phyloP scores from a whole-genome alignment of 2,113 vertebrate species.

The Dicrurus megarhynchus region DNA sequence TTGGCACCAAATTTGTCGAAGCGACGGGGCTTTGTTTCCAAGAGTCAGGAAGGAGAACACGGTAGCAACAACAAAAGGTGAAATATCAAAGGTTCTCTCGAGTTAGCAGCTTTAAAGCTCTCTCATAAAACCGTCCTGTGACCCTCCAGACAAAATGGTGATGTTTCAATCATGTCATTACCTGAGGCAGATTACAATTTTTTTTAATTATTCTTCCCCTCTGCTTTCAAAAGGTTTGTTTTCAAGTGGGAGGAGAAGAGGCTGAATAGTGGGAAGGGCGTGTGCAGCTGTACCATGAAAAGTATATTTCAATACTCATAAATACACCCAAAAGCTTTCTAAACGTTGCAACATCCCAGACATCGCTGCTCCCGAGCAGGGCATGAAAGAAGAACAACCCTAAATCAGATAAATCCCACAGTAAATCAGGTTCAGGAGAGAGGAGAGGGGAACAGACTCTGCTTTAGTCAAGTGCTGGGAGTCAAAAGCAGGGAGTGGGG shows the following conservation, averaged over 20 bases:
- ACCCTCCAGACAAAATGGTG: conserved; percentile 62
- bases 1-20: conserved; percentile 47
- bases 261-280: conserved; percentile 21
- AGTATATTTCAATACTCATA: conserved; percentile 36
- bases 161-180: conserved; percentile 64
- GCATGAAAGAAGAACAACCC: neutral
- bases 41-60: neutral
- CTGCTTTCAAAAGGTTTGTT: conserved; percentile 57
- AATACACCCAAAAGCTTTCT: conserved; percentile 30
- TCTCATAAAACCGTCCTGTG: conserved; percentile 37
- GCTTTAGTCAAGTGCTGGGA: neutral
- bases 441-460: neutral
- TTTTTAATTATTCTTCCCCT: conserved; percentile 56
- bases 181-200: conserved; percentile 50
- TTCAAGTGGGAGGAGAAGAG: conserved; percentile 51
- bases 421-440: neutral
- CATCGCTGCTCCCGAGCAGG: neutral
- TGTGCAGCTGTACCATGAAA: conserved; percentile 29
- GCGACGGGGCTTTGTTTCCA: conserved; percentile 17
- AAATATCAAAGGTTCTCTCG: conserved; percentile 59
- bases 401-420: conserved; percentile 7
- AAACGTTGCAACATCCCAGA: neutral
- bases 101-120: conserved; percentile 55
- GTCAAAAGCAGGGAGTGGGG: neutral
- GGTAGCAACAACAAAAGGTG: conserved; percentile 46